phyloP scores from a whole-genome alignment of 30 jellyfish, hydroid and myxozoan genomes.

The Calvadosia cruxmelitensis region DNA sequence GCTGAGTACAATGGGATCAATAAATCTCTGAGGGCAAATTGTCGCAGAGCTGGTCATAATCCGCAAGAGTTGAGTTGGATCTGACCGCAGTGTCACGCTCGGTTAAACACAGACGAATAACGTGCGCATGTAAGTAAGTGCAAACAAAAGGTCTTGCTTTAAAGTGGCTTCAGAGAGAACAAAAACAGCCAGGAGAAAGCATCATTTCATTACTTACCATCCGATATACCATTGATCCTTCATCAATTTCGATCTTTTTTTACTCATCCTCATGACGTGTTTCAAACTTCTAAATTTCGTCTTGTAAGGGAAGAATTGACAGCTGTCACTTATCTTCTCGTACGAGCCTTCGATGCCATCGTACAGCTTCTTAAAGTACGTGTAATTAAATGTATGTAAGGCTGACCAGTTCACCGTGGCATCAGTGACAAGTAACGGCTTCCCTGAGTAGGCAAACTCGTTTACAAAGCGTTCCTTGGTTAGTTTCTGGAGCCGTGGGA shows the following conservation, averaged over 20 bases:
- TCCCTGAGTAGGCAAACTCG: conserved; percentile 71
- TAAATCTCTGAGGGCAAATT: too few relatives aligned
- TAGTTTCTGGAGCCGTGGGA: conserved; percentile 41
- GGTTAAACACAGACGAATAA: too few relatives aligned
- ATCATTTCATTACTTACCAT: conserved; percentile 54
- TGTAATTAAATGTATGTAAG: conserved; percentile 28
- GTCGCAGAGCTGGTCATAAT: too few relatives aligned
- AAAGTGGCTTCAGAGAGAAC: too few relatives aligned
- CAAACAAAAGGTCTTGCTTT: too few relatives aligned
- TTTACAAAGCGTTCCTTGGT: conserved; percentile 47
- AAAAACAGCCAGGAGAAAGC: neutral
- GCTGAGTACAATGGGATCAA: too few relatives aligned
- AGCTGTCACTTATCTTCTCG: conserved; percentile 36
- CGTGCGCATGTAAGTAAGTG: too few relatives aligned
- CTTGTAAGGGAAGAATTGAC: conserved; percentile 91
- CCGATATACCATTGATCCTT: conserved; percentile 93
- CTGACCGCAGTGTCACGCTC: too few relatives aligned
- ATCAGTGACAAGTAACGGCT: conserved; percentile 80
- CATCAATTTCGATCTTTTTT: conserved; percentile 33
- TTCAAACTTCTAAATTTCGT: conserved; percentile 51
- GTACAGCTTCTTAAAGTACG: conserved; percentile 49
- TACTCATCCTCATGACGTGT: conserved; percentile 66
- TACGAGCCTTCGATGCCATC: conserved; percentile 37
- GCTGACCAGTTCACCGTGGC: conserved; percentile 89
- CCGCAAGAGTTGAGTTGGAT: neutral